Evolutionary conservation across 2,113 vertebrate genomes (phyloP).

Genomic region (Rhinichthys klamathensis): DNA sequence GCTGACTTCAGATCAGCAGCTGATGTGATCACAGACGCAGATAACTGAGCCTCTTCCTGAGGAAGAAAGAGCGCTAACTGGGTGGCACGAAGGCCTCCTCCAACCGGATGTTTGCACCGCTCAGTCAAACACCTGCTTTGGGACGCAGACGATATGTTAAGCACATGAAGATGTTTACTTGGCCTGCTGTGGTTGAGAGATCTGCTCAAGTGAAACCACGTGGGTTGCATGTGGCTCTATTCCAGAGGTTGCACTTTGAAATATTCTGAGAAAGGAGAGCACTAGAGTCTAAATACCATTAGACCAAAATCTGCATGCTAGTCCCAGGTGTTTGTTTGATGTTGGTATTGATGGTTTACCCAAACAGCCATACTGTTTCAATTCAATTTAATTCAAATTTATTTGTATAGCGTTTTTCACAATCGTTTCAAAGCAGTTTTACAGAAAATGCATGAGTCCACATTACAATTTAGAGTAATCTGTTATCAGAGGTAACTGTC

Average conservation of each 20-base stretch:
- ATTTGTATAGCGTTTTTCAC: no score
- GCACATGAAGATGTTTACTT: conserved; percentile 31
- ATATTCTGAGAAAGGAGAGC: conserved; percentile 18
- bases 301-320: not conserved
- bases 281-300: not conserved
- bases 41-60: conserved; percentile 40
- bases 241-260: conserved; percentile 16
- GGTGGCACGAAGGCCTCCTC: not conserved
- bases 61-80: conserved; percentile 5
- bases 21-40: not conserved
- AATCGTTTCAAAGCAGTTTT: no score
- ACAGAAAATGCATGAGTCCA: no score
- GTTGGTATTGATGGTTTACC: not conserved
- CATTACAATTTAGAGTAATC: no score
- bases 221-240: not conserved
- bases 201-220: conserved; percentile 36
- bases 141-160: not conserved
- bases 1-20: not conserved
- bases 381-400: no score
- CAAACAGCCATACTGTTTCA: not conserved
- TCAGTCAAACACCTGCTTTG: conserved; percentile 25
- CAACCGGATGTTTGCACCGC: conserved; percentile 42
- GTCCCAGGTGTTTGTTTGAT: not conserved
- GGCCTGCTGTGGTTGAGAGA: conserved; percentile 20
- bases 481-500: no score